These are phyloP conservation scores for Sisor rabdophorus DNA, from an alignment of 2,113 vertebrate species.

Conservation along the genomic window DNA sequence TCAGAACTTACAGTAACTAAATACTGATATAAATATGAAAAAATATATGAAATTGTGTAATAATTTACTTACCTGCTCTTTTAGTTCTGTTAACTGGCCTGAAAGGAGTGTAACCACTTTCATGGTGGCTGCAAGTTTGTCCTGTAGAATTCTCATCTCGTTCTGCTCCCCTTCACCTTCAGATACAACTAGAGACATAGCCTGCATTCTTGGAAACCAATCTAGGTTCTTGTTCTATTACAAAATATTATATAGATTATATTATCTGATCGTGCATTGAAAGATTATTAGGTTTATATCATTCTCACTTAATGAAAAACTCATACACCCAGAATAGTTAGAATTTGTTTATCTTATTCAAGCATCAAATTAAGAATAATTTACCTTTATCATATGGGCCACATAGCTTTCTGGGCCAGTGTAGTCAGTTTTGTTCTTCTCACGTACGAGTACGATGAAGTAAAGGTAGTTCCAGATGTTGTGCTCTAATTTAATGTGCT, in stretches of 20 bases:
- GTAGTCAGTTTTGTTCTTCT: constrained; percentile 97
- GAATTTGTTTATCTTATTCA: neutral
- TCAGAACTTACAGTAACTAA: neutral
- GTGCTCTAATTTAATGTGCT: constrained; percentile 93
- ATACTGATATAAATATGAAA: neutral
- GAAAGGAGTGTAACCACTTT: constrained; percentile 89
- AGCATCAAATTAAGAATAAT: neutral
- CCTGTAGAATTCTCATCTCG: constrained; percentile 90
- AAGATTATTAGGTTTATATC: neutral
- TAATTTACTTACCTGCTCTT: constrained; percentile 88
- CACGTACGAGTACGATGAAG: constrained; percentile 90
- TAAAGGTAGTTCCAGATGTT: constrained; percentile 99
- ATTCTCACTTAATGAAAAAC: neutral
- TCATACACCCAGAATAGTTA: too few species aligned
- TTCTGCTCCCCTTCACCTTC: constrained; percentile 95
- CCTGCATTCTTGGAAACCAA: constrained; percentile 97
- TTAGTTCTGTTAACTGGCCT: constrained; percentile 85
- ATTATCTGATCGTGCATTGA: neutral
- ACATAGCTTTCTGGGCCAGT: constrained; percentile 97
- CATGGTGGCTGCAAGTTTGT: constrained; percentile 85
- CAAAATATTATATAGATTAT: neutral
- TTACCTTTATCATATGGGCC: constrained; percentile 93
- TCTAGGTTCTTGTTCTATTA: constrained; percentile 91
- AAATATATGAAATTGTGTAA: neutral
- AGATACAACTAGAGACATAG: constrained; percentile 93